Conservation (phyloP, 2,888 invertebrate species). For the Ametastegia equiseti region DNA sequence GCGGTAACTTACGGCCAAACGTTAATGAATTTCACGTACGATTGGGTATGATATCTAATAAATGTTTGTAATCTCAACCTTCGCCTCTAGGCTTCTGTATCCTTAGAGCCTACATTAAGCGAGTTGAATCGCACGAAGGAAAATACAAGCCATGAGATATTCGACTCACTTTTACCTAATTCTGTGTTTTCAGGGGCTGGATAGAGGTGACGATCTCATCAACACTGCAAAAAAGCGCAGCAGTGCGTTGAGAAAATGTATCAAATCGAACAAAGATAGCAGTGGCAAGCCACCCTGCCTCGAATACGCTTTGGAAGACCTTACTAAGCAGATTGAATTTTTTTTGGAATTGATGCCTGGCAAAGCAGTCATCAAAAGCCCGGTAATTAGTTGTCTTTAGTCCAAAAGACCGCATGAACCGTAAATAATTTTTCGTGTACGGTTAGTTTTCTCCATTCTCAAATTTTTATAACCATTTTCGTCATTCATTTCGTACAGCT, state of each 20-base stretch:
- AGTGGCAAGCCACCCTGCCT: neutral
- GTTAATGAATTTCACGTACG: neutral
- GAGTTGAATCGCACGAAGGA: too few species aligned
- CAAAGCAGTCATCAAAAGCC: neutral
- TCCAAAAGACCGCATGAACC: too few species aligned
- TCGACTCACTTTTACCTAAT: too few species aligned
- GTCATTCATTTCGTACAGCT: too few species aligned
- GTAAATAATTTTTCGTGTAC: too few species aligned
- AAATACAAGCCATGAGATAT: too few species aligned
- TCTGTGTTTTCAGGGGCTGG: neutral
- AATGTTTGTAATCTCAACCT: neutral
- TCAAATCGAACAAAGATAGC: neutral
- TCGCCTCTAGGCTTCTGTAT: neutral
- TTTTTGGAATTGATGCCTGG: conserved; percentile 18
- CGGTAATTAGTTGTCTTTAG: too few species aligned
- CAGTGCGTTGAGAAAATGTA: neutral
- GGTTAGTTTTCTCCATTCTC: too few species aligned
- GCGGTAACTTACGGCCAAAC: neutral
- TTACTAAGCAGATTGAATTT: neutral
- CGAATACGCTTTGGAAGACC: neutral
- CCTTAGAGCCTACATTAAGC: too few species aligned
- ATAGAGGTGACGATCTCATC: neutral
- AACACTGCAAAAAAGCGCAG: neutral
- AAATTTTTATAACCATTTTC: too few species aligned
- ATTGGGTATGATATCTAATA: neutral